phyloP scores from a whole-genome alignment of 2,113 vertebrate species.

The Macquaria ambigua region DNA sequence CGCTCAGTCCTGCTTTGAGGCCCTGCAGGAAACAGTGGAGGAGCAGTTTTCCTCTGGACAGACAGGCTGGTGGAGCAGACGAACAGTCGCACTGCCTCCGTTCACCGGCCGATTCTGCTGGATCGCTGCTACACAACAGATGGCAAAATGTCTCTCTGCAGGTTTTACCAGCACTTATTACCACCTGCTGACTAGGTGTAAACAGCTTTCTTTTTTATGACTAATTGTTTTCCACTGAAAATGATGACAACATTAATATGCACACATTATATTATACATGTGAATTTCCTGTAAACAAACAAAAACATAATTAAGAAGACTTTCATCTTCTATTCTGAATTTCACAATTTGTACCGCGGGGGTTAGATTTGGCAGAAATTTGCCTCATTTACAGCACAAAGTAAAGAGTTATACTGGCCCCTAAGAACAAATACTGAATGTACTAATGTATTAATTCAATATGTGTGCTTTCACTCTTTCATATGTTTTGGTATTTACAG shows the following conservation, averaged over 20 bases:
- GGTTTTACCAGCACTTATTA: not conserved
- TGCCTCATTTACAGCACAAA: not conserved
- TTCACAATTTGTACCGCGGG: not conserved
- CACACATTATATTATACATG: not conserved
- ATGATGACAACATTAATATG: not conserved
- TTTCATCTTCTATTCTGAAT: not conserved
- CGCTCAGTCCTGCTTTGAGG: conserved; percentile 76
- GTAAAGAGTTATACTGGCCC: not conserved
- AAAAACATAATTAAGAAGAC: not conserved
- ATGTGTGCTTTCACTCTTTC: not conserved
- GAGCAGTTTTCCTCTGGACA: conserved; percentile 76
- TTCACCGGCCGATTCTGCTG: conserved; percentile 31
- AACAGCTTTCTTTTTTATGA: not conserved
- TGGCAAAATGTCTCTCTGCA: conserved; percentile 1
- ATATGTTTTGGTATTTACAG: not conserved
- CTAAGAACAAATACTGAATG: not conserved
- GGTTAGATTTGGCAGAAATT: not conserved
- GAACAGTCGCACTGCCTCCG: conserved; percentile 30
- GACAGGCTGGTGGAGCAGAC: conserved; percentile 18
- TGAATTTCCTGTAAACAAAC: not conserved
- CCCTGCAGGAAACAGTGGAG: conserved; percentile 86
- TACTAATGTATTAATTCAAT: not conserved
- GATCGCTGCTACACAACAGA: conserved; percentile 26
- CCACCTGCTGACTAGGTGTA: not conserved
- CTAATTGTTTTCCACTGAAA: not conserved